Conservation (phyloP, 1,140 invertebrate species). For the Rhynchophorus ferrugineus region DNA sequence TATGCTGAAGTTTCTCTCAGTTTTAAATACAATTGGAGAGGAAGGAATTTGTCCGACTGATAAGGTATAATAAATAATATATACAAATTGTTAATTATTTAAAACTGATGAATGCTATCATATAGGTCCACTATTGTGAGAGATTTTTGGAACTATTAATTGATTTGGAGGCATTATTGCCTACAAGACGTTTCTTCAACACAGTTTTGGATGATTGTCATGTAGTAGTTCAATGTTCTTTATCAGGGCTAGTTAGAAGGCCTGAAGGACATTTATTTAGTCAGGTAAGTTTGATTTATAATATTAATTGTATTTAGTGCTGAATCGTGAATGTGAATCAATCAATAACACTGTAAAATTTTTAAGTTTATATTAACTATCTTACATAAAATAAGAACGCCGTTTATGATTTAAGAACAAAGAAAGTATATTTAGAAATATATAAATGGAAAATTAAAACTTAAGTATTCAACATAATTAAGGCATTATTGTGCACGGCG, state of each 20-base stretch:
- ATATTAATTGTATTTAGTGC: background rate
- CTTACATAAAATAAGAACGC: no score
- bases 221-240: conserved; percentile 80
- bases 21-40: conserved; percentile 68
- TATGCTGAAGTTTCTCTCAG: conserved; percentile 83
- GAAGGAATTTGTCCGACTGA: conserved; percentile 51
- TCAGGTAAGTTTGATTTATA: conserved; percentile 57
- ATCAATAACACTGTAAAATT: no score
- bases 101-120: background rate
- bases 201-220: conserved; percentile 92
- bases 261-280: conserved; percentile 86
- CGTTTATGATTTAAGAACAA: no score
- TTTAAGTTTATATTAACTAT: no score
- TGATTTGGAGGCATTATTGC: conserved; percentile 90
- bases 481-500: no score
- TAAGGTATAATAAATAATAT: conserved; percentile 38
- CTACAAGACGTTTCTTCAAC: conserved; percentile 95
- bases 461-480: no score
- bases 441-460: no score
- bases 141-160: conserved; percentile 94
- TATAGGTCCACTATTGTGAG: conserved; percentile 81
- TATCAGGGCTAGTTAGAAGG: conserved; percentile 67
- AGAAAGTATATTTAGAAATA: no score
- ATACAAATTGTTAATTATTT: background rate
- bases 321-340: no score